Conservation (phyloP, 37 sponge, comb jelly and placozoan genomes). For the Amphimedon queenslandica region DNA sequence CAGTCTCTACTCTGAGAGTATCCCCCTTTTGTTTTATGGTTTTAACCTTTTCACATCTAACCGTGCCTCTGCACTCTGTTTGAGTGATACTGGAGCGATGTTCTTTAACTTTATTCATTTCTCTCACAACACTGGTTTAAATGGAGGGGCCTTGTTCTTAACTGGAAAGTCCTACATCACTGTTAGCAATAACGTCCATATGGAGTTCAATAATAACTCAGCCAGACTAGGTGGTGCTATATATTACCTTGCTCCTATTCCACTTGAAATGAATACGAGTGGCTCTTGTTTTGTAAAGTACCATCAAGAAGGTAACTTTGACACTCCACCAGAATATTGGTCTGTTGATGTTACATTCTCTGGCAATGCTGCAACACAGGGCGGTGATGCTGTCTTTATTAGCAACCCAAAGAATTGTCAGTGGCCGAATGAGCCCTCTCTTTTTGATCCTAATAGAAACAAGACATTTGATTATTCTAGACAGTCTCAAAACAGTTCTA, state of each 20-base stretch:
- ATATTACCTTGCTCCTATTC: constrained; percentile 5
- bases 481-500: background rate
- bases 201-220: constrained; percentile 9
- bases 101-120: constrained; percentile 4
- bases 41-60: background rate
- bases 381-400: constrained; percentile 13
- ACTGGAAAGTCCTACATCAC: constrained; percentile 16
- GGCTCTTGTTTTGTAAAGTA: constrained; percentile 15
- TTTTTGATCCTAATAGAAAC: constrained; percentile 1
- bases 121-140: background rate
- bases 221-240: constrained; percentile 30
- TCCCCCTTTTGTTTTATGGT: constrained; percentile 4
- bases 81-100: constrained; percentile 4
- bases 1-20: background rate
- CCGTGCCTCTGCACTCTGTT: constrained; percentile 10
- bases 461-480: background rate
- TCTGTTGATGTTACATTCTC: constrained; percentile 12
- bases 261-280: background rate
- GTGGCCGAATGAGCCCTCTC: constrained; percentile 7
- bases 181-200: background rate
- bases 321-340: constrained; percentile 4
- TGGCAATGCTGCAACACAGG: constrained; percentile 3
- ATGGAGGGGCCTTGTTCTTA: constrained; percentile 21
- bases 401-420: background rate
- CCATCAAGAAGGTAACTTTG: background rate